Percentiles rank a stretch among this genome's conserved stretches.
These are phyloP conservation scores for Pherbina coryleti DNA, from an alignment of 2,888 invertebrate genomes.

Conservation along the genomic window DNA sequence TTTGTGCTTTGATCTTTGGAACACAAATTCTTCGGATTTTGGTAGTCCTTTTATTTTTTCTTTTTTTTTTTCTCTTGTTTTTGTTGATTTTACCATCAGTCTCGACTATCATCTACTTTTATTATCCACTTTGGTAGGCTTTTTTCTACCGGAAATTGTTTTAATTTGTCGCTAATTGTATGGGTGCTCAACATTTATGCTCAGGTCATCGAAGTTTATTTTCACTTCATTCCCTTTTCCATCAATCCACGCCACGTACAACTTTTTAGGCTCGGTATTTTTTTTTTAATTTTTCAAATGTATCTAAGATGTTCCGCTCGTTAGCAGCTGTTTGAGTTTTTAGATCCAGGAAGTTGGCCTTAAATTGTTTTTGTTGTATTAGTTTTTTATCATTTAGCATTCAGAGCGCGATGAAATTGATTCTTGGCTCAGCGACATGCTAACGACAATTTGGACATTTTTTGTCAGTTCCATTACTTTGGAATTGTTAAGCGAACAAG, in stretches of 20 bases:
- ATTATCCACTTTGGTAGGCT: slow-evolving; percentile 20
- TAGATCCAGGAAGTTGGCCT: not conserved
- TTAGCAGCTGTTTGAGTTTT: not conserved
- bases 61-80: slow-evolving; percentile 35
- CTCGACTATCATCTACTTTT: slow-evolving; percentile 43
- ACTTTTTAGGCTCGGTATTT: not conserved
- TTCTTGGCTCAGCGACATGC: not conserved
- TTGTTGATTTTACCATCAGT: slow-evolving; percentile 32
- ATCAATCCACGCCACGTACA: not conserved
- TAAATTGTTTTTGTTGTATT: not conserved
- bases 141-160: not conserved
- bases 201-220: slow-evolving; percentile 36
- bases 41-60: slow-evolving; percentile 30
- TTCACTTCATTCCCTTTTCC: not conserved
- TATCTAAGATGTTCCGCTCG: not conserved
- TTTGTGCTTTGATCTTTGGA: slow-evolving; percentile 6
- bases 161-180: slow-evolving; percentile 48
- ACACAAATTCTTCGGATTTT: not conserved
- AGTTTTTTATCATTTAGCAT: not conserved
- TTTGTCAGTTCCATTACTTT: not conserved
- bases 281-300: too few relatives aligned
- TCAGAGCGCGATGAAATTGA: slow-evolving; percentile 4
- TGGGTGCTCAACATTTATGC: slow-evolving; percentile 49
- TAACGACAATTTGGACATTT: not conserved
- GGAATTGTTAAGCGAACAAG: too few relatives aligned